Percentiles rank a stretch among this genome's conserved stretches.
phyloP scores from a whole-genome alignment of 1,140 invertebrate genomes.

The Ceratosolen fusciceps region DNA sequence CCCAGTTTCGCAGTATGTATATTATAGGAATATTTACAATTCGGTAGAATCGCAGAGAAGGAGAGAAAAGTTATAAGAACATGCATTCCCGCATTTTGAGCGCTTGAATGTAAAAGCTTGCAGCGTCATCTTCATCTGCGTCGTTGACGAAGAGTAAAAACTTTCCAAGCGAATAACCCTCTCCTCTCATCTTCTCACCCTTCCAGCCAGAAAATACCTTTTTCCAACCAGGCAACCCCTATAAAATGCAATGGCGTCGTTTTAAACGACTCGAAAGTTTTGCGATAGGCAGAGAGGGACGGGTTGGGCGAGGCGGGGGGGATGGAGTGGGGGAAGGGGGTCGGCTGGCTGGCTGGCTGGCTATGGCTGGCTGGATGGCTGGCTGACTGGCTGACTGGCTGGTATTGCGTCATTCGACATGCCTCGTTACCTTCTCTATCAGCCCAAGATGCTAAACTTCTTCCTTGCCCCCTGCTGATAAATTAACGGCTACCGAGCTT shows the following conservation, averaged over 20 bases:
- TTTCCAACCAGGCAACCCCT: not conserved
- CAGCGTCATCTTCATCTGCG: not conserved
- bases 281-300: not conserved
- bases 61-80: not conserved
- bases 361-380: no score
- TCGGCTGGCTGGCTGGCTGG: no score
- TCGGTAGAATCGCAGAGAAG: not conserved
- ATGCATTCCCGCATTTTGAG: not conserved
- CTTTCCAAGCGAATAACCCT: conserved; percentile 5
- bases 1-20: no score
- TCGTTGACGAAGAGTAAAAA: conserved; percentile 8
- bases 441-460: conserved; percentile 30
- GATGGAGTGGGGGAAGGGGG: no score
- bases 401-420: conserved; percentile 20
- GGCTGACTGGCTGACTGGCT: no score
- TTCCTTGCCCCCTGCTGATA: conserved; percentile 60
- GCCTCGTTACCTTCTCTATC: conserved; percentile 14
- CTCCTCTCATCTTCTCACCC: conserved; percentile 4
- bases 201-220: conserved; percentile 2
- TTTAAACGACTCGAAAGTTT: not conserved
- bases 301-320: no score
- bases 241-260: conserved; percentile 26
- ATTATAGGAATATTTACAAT: conserved; percentile 10
- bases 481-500: conserved; percentile 71
- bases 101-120: no score